Conservation (phyloP, 1,140 invertebrate species). For the Zaprionus ornatus region DNA sequence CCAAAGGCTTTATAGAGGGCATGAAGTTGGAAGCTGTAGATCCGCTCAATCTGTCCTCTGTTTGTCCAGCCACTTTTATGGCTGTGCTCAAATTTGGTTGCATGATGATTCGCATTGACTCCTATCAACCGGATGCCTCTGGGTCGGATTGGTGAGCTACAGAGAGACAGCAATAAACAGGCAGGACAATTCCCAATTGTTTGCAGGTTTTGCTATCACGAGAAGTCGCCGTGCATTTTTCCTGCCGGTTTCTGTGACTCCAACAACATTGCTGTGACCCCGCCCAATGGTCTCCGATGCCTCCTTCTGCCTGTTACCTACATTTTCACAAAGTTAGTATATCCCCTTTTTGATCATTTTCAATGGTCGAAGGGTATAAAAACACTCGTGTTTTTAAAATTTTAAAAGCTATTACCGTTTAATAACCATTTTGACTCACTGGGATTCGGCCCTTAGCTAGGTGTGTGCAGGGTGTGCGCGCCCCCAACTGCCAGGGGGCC, state of each 20-base stretch:
- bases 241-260: conserved; percentile 96
- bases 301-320: too few relatives aligned
- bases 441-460: too few relatives aligned
- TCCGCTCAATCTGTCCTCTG: conserved; percentile 96
- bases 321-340: too few relatives aligned
- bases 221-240: conserved; percentile 96
- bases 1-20: conserved; percentile 90
- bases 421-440: too few relatives aligned
- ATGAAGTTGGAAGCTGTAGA: conserved; percentile 99
- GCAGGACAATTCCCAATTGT: neutral
- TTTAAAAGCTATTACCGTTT: too few relatives aligned
- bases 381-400: too few relatives aligned
- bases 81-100: conserved; percentile 96
- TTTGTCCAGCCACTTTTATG: conserved; percentile 97
- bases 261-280: conserved; percentile 92
- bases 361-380: too few relatives aligned
- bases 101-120: conserved; percentile 98
- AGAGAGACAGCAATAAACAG: neutral
- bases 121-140: conserved; percentile 91
- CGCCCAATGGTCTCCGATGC: conserved; percentile 91
- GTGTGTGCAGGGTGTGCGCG: too few relatives aligned
- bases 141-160: conserved; percentile 91
- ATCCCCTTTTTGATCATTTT: too few relatives aligned
- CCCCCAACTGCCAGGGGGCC: too few relatives aligned
- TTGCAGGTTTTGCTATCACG: conserved; percentile 94